These are phyloP conservation scores for Perca flavescens DNA, from an alignment of 2,113 vertebrate genomes.

Conservation along the genomic window DNA sequence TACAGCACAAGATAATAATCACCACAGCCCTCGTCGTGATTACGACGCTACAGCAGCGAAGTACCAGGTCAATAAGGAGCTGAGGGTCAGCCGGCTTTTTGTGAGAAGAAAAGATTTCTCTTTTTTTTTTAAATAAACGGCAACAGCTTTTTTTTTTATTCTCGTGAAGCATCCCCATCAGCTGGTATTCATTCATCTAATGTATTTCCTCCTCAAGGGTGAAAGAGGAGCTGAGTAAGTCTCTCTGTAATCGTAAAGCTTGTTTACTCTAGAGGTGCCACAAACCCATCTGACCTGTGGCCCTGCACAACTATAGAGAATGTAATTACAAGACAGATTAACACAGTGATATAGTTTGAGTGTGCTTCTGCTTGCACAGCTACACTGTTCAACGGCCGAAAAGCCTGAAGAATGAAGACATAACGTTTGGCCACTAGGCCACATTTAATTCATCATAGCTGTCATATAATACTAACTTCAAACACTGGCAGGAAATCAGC, in stretches of 20 bases:
- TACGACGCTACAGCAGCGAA: slow-evolving; percentile 24
- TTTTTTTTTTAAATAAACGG: slow-evolving; percentile 11
- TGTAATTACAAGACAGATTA: slow-evolving; percentile 70
- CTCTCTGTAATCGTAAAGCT: slow-evolving; percentile 66
- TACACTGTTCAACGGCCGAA: background rate
- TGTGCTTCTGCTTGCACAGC: background rate
- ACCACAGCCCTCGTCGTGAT: slow-evolving; percentile 17
- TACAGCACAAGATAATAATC: slow-evolving; percentile 51
- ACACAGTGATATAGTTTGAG: slow-evolving; percentile 28
- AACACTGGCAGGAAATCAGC: background rate
- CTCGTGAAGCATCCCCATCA: slow-evolving; percentile 29
- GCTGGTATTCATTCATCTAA: slow-evolving; percentile 59
- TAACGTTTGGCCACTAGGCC: slow-evolving; percentile 3
- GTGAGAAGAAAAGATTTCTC: slow-evolving; percentile 37
- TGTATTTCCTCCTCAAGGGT: slow-evolving; percentile 43
- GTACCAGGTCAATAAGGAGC: slow-evolving; percentile 30
- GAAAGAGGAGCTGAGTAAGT: slow-evolving; percentile 67
- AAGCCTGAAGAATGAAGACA: background rate
- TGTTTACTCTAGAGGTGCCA: slow-evolving; percentile 70
- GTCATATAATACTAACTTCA: background rate
- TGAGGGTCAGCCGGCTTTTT: slow-evolving; percentile 25
- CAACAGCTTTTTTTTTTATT: background rate
- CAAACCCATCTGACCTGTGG: slow-evolving; percentile 63
- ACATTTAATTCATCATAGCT: slow-evolving; percentile 3
- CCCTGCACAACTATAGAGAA: slow-evolving; percentile 45